A percentile compares a stretch with the other conserved stretches of the same genome.
Conservation (phyloP, 2,888 invertebrate species). For the Cryptocephalus moraei region DNA sequence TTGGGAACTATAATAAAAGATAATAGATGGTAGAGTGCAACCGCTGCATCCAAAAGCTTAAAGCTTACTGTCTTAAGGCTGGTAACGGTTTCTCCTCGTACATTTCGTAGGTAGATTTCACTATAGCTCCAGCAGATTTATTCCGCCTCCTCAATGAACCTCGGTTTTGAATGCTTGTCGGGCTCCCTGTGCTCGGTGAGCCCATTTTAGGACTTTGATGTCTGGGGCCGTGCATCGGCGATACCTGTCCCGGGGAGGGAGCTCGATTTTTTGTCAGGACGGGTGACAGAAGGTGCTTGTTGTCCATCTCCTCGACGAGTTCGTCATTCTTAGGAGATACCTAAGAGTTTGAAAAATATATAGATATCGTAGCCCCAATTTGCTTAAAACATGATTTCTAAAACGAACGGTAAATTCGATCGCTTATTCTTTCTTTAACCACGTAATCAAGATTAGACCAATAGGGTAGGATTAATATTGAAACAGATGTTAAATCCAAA, state of each 20-base stretch:
- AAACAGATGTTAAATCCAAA: too few relatives aligned
- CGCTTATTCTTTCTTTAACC: too few relatives aligned
- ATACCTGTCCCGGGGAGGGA: slow-evolving; percentile 40
- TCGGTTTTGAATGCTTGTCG: slow-evolving; percentile 38
- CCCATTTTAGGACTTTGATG: slow-evolving; percentile 42
- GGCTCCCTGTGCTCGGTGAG: slow-evolving; percentile 40
- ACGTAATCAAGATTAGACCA: too few relatives aligned
- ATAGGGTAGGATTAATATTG: too few relatives aligned
- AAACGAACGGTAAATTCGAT: too few relatives aligned
- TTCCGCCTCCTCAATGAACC: slow-evolving; percentile 51
- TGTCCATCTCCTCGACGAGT: slow-evolving; percentile 41
- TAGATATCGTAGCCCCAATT: too few relatives aligned
- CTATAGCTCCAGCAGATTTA: slow-evolving; percentile 53
- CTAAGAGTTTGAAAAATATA: slow-evolving; percentile 19
- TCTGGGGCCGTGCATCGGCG: slow-evolving; percentile 39
- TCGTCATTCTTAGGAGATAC: slow-evolving; percentile 51
- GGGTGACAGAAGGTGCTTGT: slow-evolving; percentile 34
- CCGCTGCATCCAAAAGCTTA: slow-evolving; percentile 30
- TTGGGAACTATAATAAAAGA: slow-evolving; percentile 53
- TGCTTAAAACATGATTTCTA: too few relatives aligned
- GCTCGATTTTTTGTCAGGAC: slow-evolving; percentile 35
- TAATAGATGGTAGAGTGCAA: too few relatives aligned
- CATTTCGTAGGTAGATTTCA: slow-evolving; percentile 65
- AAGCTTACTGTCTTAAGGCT: slow-evolving; percentile 69
- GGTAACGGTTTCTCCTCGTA: slow-evolving; percentile 81